A percentile compares a stretch with the other conserved stretches of the same genome.
phyloP scores from a whole-genome alignment of 2,797 vertebrate species.

The Buphagus erythrorhynchus region DNA sequence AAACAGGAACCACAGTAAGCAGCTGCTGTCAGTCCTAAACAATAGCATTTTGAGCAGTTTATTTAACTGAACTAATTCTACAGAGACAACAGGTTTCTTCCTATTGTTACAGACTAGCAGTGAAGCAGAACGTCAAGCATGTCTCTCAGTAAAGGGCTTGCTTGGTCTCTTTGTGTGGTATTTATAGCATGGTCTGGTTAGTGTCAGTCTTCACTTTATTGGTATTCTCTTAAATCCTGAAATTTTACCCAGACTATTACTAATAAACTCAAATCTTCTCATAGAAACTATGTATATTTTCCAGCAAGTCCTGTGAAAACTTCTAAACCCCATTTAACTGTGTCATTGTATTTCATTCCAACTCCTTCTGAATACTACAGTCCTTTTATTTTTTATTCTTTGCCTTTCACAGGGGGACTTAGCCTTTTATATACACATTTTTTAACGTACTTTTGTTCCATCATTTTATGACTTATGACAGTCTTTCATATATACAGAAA shows the following conservation, averaged over 20 bases:
- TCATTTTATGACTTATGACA: background rate
- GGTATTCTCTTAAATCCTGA: constrained; percentile 83
- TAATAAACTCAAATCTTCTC: constrained; percentile 72
- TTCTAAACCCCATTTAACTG: background rate
- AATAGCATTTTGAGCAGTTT: constrained; percentile 49
- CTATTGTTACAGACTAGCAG: constrained; percentile 59
- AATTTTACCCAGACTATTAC: constrained; percentile 79
- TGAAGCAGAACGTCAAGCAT: constrained; percentile 61
- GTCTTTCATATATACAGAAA: background rate
- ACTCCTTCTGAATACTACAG: background rate
- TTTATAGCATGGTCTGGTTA: constrained; percentile 86
- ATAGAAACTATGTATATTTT: constrained; percentile 47
- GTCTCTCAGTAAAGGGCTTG: constrained; percentile 70
- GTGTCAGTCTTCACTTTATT: constrained; percentile 83
- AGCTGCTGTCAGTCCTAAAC: constrained; percentile 51
- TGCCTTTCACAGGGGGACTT: background rate
- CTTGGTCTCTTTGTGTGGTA: constrained; percentile 86
- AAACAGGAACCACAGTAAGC: constrained; percentile 31
- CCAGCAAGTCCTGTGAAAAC: constrained; percentile 41
- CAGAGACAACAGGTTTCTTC: constrained; percentile 69
- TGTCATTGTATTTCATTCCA: background rate
- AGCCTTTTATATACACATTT: background rate
- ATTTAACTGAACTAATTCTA: constrained; percentile 52
- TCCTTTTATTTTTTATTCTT: background rate
- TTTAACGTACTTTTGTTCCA: background rate